Base-by-base conservation (phyloP, 2,888 invertebrate genomes). In the Troides helena region DNA sequence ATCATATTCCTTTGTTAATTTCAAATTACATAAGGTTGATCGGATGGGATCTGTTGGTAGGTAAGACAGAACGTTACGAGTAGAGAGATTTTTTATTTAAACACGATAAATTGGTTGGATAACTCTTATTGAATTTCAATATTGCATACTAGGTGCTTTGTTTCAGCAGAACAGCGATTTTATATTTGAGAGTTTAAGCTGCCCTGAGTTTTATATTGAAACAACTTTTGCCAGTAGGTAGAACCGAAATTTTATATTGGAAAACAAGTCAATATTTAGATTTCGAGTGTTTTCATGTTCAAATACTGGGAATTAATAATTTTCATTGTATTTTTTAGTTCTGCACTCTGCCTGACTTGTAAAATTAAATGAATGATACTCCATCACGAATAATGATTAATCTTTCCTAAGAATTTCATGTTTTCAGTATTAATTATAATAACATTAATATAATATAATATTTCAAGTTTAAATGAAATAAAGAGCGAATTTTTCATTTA, bases 131-230 rank as follows among this genome's bases (percentile, higher is more conserved):
- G 67, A 67, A 70, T 60, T 57, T 63, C 67, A 60, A 70, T 68
- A 68, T 65, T 68, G 65, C 68, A 60, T 39, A 66, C 71, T 65
- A 62, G 23, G 25, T 68, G 56, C 65, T 63, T 68, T 62, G 43
- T 71, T 68, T 62, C 56, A 66, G 50, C 57, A 46, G 63, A 71
- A 68, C 63, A 62, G 65, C 60, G 62, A 65, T 68, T 71, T 70
- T 59, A 70, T 70, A 70, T 70, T 70, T 67, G 70, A 70, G 59
- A 59, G 63, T 67, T 63, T 67, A 70, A 70, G 67, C 63, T 70
- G 60, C 62, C 59, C 61, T 43, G 30, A 70, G 60, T 56, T 69
- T 69, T 53, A 64, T 58, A 68, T 68, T 64, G 59, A 30, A 68
- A 63, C 53, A 68, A 59, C 63, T 68, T 59, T 59, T 23, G 59